Conservation (phyloP, 2,797 vertebrate genomes). For the Manis pentadactyla region DNA sequence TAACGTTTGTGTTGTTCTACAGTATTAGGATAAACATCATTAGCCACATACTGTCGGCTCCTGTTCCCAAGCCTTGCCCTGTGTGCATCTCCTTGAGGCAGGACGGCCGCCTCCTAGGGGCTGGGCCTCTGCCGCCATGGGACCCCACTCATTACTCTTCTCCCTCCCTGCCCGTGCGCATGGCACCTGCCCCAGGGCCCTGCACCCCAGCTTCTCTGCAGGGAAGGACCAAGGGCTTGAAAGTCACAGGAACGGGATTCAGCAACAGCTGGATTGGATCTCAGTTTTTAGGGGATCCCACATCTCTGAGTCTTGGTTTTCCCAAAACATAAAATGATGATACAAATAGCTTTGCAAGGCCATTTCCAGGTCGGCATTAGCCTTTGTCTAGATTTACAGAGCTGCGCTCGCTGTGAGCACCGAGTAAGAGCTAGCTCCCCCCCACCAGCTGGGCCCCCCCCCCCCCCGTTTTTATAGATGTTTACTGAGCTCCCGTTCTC, state of each 20-base stretch:
- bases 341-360: no score
- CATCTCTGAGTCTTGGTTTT: not conserved
- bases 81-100: not conserved
- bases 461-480: no score
- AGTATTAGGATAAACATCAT: not conserved
- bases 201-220: accelerated
- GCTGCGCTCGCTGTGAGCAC: accelerated
- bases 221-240: not conserved
- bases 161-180: not conserved
- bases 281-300: not conserved
- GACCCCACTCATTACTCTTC: accelerated
- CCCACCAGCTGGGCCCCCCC: not conserved
- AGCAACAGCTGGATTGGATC: not conserved
- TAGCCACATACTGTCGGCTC: not conserved
- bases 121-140: not conserved
- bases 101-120: not conserved
- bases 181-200: accelerated
- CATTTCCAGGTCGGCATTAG: not conserved
- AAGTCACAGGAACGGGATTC: not conserved
- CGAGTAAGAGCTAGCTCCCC: not conserved
- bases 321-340: not conserved
- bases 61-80: no score
- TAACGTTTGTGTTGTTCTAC: not conserved
- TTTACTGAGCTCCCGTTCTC: not conserved
- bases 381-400: not conserved